Evolutionary conservation across 2,113 vertebrate genomes (phyloP).

Genomic region (Eptatretus burgeri): DNA sequence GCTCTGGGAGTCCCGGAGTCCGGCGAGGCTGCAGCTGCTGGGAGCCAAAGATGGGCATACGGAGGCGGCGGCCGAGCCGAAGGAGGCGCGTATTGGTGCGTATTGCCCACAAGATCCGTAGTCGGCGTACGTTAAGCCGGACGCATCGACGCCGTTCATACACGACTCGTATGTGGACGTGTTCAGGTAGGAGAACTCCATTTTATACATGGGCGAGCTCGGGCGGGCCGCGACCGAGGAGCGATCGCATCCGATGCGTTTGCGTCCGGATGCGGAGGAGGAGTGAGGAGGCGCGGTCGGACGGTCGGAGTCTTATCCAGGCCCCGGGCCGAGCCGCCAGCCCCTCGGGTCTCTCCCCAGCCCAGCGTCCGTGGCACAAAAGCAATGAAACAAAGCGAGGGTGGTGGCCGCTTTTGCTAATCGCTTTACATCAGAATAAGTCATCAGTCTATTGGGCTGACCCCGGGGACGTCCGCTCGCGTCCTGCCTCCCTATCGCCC

Average conservation of each 20-base stretch:
- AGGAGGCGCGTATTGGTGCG: slow-evolving; percentile 99
- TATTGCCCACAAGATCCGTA: slow-evolving; percentile 99
- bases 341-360: slow-evolving; percentile 1
- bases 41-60: slow-evolving; percentile 95
- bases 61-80: slow-evolving; percentile 80
- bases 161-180: slow-evolving; percentile 99
- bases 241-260: background rate
- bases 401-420: slow-evolving; percentile 1
- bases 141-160: slow-evolving; percentile 99
- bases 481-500: background rate
- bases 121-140: slow-evolving; percentile 97
- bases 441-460: slow-evolving; percentile 7
- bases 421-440: slow-evolving; percentile 6
- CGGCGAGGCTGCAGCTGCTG: slow-evolving; percentile 91
- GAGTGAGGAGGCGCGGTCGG: background rate
- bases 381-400: slow-evolving; percentile 1
- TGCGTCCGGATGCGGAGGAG: background rate
- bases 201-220: slow-evolving; percentile 13
- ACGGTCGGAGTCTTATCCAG: slow-evolving; percentile 2
- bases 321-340: slow-evolving; percentile 2
- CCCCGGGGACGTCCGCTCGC: background rate
- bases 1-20: slow-evolving; percentile 79
- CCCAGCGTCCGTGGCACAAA: background rate
- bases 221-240: background rate
- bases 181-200: slow-evolving; percentile 99